phyloP scores from a whole-genome alignment of 2,797 vertebrate genomes.

The Pangasius mekongensis region DNA sequence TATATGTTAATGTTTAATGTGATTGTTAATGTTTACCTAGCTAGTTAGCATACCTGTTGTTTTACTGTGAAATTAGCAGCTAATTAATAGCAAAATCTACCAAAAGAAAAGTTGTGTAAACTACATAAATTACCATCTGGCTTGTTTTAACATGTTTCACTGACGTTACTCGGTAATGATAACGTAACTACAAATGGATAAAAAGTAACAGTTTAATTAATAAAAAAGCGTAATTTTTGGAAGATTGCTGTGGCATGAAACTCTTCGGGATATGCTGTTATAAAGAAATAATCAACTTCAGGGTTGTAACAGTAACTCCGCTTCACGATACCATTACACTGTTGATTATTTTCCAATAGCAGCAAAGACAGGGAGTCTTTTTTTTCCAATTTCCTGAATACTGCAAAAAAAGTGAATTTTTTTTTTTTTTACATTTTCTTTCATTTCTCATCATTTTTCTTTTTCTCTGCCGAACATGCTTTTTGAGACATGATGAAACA shows the following conservation, averaged over 20 bases:
- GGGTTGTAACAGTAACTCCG: neutral
- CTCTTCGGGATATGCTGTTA: neutral
- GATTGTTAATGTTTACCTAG: neutral
- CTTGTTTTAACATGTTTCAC: neutral
- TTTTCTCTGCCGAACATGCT: neutral
- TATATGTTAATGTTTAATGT: neutral
- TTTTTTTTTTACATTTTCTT: neutral
- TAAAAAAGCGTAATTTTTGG: neutral
- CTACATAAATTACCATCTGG: neutral
- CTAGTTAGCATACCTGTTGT: neutral
- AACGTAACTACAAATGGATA: neutral
- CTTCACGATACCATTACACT: neutral
- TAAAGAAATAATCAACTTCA: neutral
- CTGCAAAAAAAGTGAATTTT: neutral
- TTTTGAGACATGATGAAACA: neutral
- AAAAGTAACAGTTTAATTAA: neutral
- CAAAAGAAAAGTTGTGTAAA: neutral
- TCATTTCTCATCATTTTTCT: neutral
- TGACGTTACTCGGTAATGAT: neutral
- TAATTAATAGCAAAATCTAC: neutral
- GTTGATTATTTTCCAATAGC: neutral
- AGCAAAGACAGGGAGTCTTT: neutral
- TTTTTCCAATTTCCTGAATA: neutral
- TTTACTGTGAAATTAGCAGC: neutral
- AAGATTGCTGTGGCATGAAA: neutral